phyloP scores from a whole-genome alignment of 2,888 invertebrate genomes.

The Chymomyza procnemis region DNA sequence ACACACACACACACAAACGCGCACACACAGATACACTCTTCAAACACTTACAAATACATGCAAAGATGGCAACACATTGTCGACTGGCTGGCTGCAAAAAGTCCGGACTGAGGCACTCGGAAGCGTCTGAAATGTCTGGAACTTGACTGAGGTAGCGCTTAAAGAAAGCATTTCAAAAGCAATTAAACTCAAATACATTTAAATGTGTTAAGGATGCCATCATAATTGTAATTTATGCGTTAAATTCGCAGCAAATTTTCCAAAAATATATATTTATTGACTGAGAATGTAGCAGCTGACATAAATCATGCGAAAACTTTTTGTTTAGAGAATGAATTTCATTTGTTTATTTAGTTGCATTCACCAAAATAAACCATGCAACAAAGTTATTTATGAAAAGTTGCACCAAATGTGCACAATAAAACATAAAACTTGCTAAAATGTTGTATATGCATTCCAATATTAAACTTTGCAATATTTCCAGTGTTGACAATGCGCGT shows the following conservation, averaged over 20 bases:
- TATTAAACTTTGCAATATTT: background rate
- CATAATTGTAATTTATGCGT: background rate
- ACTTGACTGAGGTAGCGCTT: slow-evolving; percentile 1
- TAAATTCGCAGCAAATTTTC: background rate
- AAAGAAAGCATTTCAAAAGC: slow-evolving; percentile 48
- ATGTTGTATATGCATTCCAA: background rate
- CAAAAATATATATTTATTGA: background rate
- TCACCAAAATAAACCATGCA: background rate
- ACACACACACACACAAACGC: slow-evolving; percentile 9
- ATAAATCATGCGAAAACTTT: background rate
- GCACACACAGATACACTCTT: background rate
- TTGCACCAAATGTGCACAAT: background rate
- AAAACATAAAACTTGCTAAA: background rate
- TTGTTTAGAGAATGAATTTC: background rate
- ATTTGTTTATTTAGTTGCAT: background rate
- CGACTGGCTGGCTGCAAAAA: slow-evolving; percentile 13
- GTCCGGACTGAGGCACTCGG: background rate
- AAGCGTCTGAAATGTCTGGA: background rate
- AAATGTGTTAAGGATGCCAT: background rate
- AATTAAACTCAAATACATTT: slow-evolving; percentile 46
- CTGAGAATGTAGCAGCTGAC: background rate
- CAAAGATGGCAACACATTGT: slow-evolving; percentile 12
- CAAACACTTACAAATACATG: too few relatives aligned
- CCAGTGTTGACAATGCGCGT: background rate
- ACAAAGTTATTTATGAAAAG: background rate